These are phyloP conservation scores for Neria commutata DNA, from an alignment of 2,888 invertebrate species.

Conservation along the genomic window DNA sequence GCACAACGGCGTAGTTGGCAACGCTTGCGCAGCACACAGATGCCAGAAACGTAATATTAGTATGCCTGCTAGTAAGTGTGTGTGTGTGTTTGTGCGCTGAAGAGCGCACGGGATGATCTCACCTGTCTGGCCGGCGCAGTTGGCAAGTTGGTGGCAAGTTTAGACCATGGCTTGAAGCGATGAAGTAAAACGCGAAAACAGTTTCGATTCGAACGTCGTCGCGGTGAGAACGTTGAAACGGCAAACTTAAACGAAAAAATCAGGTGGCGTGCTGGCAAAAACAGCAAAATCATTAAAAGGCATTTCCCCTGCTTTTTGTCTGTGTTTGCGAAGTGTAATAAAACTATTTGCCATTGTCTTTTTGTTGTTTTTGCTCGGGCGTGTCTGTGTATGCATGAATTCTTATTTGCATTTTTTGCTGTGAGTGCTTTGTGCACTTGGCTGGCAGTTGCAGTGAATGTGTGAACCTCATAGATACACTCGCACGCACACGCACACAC, in stretches of 20 bases:
- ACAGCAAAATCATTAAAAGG: neutral
- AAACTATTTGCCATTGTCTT: constrained; percentile 3
- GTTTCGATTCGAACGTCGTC: neutral
- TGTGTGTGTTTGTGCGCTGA: too few species aligned
- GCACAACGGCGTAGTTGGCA: neutral
- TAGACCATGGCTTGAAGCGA: neutral
- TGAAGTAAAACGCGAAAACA: neutral
- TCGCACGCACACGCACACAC: too few species aligned
- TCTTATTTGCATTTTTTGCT: too few species aligned
- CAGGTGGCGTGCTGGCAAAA: neutral
- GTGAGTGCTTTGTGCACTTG: too few species aligned
- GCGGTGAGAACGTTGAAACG: neutral
- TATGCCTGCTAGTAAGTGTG: neutral
- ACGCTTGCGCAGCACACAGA: neutral
- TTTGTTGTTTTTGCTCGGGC: neutral
- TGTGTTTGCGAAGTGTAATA: too few species aligned
- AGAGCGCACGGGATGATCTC: constrained; percentile 4
- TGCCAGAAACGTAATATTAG: neutral
- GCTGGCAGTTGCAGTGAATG: too few species aligned
- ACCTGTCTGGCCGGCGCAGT: neutral
- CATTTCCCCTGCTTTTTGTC: too few species aligned
- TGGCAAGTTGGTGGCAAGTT: neutral
- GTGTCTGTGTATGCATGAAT: neutral
- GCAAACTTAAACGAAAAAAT: neutral
- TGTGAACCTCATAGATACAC: too few species aligned